phyloP scores from a whole-genome alignment of 1,140 invertebrate genomes.

The Apis florea region DNA sequence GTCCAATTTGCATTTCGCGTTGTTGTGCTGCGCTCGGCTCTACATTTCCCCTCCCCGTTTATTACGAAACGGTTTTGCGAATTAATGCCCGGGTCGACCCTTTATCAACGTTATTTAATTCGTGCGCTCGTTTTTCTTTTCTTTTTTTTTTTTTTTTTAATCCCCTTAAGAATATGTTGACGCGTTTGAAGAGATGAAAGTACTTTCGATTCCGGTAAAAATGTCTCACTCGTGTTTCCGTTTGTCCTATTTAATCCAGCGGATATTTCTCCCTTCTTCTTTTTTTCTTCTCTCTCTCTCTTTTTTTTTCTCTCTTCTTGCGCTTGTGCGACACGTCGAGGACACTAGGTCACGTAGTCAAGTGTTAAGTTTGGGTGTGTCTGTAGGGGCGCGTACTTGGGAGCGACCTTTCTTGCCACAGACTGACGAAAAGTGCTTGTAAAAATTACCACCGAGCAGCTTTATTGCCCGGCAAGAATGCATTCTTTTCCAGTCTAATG shows the following conservation, averaged over 20 bases:
- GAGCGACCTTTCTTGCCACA: constrained; percentile 40
- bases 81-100: background rate
- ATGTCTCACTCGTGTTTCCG: constrained; percentile 6
- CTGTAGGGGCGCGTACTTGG: constrained; percentile 37
- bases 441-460: constrained; percentile 37
- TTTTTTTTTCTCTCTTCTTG: background rate
- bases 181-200: background rate
- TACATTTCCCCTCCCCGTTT: background rate
- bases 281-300: constrained; percentile 16
- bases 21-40: background rate
- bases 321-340: constrained; percentile 40
- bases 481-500: constrained; percentile 19
- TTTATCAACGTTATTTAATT: background rate
- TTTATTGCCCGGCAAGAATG: background rate
- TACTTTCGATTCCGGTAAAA: constrained; percentile 9
- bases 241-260: constrained; percentile 40
- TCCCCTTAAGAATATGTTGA: too few relatives aligned
- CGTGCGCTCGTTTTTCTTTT: too few relatives aligned
- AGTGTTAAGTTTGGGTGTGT: constrained; percentile 48
- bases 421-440: constrained; percentile 47
- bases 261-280: constrained; percentile 6
- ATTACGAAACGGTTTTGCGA: too few relatives aligned
- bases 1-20: background rate
- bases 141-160: too few relatives aligned
- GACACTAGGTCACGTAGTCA: constrained; percentile 52